Base-by-base conservation (phyloP, 2,888 invertebrate genomes). In the Terebella lapidaria region DNA sequence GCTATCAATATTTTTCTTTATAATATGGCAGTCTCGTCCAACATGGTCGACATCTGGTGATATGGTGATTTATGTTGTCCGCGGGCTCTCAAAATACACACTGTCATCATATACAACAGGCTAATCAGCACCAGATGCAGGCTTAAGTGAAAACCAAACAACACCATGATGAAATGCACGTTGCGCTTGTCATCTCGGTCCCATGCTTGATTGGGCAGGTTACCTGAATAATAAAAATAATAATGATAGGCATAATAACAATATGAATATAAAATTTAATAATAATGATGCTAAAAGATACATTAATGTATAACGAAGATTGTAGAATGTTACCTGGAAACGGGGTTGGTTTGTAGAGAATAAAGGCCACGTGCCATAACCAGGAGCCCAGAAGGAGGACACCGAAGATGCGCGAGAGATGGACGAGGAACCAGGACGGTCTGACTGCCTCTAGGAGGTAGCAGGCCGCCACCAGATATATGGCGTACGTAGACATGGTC, bases 361-460 rank as follows among this genome's bases (percentile, higher is more conserved):
- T 68, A 59, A 72, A 72, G 24, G 71, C 64, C 20, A 67, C 66
- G 53, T 72, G 70, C 2, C 61, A 65, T 58, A 71, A 71, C 72
- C 72, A 72, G 15, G 71, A 70, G 2, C 72, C 72, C 10, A 72
- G 56, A 1, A 66, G 67, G 10, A 72, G 60, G 18, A 72, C 62
- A 28, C 63, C 57, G 53, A 60, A 67, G 30, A 63, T 58, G 3
- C 72, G 55, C 4, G 64, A 30, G 18, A 71, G 49, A 54, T 65
- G 62, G 18, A 67, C 66, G 56, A 65, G 57, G 30, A 70, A 62
- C 1, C 64, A 66, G 5, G 56, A 30, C 20, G 56, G 63, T 60
- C 61, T 58, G 10, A 58, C 26, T 29, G 60, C 54, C 61, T 68
- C 70, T 24, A 60, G 29, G n/a, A 68, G 24, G 5, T 58, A 57